phyloP scores from a whole-genome alignment of 2,888 invertebrate genomes.

The Pediacus dermestoides region DNA sequence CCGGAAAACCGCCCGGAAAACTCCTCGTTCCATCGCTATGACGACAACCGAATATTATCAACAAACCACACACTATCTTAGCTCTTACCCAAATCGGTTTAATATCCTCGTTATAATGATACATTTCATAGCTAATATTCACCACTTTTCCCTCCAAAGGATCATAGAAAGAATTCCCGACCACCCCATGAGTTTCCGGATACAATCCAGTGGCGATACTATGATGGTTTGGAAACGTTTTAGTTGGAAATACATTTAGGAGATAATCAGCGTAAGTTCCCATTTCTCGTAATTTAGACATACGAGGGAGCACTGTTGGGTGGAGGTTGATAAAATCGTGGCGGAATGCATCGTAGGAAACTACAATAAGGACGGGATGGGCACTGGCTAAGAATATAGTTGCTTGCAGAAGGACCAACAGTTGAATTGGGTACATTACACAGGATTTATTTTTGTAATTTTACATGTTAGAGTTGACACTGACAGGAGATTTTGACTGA shows the following conservation, averaged over 20 bases:
- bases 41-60: background rate
- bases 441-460: too few relatives aligned
- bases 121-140: conserved; percentile 49
- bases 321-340: conserved; percentile 65
- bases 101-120: conserved; percentile 55
- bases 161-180: conserved; percentile 62
- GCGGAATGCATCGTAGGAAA: conserved; percentile 70
- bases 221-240: conserved; percentile 74
- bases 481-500: too few relatives aligned
- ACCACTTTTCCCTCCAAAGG: conserved; percentile 41
- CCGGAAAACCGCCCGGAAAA: conserved; percentile 57
- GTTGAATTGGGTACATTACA: too few relatives aligned
- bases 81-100: conserved; percentile 58
- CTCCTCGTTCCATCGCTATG: conserved; percentile 57
- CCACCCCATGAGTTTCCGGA: conserved; percentile 66
- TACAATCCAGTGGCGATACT: conserved; percentile 68
- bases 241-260: conserved; percentile 63
- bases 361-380: conserved; percentile 56
- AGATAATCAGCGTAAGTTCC: conserved; percentile 60
- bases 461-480: too few relatives aligned
- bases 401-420: too few relatives aligned
- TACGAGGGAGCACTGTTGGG: conserved; percentile 56
- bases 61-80: background rate
- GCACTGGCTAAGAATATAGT: too few relatives aligned
- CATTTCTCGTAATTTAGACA: conserved; percentile 54